Conservation (phyloP, 2,113 vertebrate species). For the Lates calcarifer region DNA sequence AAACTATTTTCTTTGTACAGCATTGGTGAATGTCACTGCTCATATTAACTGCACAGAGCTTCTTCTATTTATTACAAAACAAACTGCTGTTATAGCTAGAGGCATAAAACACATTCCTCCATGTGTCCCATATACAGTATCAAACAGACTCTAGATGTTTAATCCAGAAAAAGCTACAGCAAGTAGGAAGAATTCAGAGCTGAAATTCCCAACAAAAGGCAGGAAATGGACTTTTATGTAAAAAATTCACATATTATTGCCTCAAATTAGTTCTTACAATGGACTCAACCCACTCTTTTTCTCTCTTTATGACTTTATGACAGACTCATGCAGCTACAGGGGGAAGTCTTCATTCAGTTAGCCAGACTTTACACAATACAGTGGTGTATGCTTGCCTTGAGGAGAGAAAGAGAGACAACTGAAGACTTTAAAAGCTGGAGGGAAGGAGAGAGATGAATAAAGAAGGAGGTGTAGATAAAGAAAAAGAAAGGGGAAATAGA, state of each 20-base stretch:
- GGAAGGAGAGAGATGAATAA: background rate
- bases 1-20: background rate
- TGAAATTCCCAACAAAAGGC: background rate
- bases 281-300: background rate
- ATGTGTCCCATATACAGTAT: background rate
- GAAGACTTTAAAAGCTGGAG: background rate
- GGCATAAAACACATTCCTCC: background rate
- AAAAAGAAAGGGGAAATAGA: background rate
- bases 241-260: background rate
- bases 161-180: background rate
- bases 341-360: constrained; percentile 10
- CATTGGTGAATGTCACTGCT: background rate
- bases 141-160: background rate
- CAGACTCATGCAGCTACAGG: constrained; percentile 12
- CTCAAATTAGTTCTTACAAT: constrained; percentile 1
- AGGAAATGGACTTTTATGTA: background rate
- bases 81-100: background rate
- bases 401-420: background rate
- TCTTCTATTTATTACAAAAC: constrained; percentile 4
- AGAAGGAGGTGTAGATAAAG: background rate
- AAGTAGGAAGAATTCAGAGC: background rate
- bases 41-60: background rate
- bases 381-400: background rate
- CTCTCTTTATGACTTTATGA: constrained; percentile 11
- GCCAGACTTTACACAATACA: background rate